phyloP scores from a whole-genome alignment of 2,888 invertebrate species.

The Pseudococcus jackbeardsleyi region DNA sequence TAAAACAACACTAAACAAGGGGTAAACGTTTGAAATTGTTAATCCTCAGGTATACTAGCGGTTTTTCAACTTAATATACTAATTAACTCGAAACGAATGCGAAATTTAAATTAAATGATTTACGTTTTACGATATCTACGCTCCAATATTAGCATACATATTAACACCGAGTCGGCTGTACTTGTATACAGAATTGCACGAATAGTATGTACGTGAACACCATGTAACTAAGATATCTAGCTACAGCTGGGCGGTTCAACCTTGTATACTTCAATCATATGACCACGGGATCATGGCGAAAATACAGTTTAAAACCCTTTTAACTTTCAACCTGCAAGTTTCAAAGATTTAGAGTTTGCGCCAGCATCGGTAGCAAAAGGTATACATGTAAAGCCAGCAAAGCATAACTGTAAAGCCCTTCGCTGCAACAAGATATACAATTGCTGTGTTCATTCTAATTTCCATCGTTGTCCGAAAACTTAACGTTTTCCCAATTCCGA shows the following conservation, averaged over 20 bases:
- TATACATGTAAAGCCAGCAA: background rate
- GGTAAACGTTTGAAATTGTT: slow-evolving; percentile 14
- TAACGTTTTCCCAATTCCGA: slow-evolving; percentile 37
- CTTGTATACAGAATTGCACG: background rate
- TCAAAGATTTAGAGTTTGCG: slow-evolving; percentile 2
- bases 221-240: too few relatives aligned
- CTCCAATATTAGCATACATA: slow-evolving; percentile 49
- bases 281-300: slow-evolving; percentile 37
- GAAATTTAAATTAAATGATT: slow-evolving; percentile 51
- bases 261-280: slow-evolving; percentile 29
- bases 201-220: background rate
- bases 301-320: slow-evolving; percentile 39
- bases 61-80: slow-evolving; percentile 30
- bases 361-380: background rate
- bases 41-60: background rate
- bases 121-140: slow-evolving; percentile 1
- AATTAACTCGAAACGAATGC: slow-evolving; percentile 24
- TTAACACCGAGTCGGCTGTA: background rate
- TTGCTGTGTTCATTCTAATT: slow-evolving; percentile 35
- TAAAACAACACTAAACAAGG: background rate
- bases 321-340: slow-evolving; percentile 30
- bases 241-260: background rate
- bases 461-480: slow-evolving; percentile 40
- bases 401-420: slow-evolving; percentile 2
- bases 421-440: slow-evolving; percentile 16